Conservation (phyloP, 2,797 vertebrate genomes). For the Fistularia commersonii region DNA sequence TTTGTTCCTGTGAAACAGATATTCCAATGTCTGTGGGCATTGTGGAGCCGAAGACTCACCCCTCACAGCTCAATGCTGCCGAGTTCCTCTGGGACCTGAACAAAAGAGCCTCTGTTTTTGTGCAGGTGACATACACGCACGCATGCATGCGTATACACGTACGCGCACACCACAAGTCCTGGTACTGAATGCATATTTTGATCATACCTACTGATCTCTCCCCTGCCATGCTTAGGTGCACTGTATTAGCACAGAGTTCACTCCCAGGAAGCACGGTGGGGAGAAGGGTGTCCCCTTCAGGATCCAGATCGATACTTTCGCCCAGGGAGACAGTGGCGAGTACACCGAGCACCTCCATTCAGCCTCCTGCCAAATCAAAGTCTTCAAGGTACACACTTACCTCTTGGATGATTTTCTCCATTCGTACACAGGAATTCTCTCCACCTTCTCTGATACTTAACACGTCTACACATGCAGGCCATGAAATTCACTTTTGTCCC, state of each 20-base stretch:
- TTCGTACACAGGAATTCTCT: neutral
- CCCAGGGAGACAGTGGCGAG: conserved; percentile 84
- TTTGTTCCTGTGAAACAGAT: conserved; percentile 70
- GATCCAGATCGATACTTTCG: conserved; percentile 92
- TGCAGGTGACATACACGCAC: conserved; percentile 79
- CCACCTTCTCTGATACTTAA: no score
- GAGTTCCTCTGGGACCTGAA: conserved; percentile 95
- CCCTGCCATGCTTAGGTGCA: conserved; percentile 79
- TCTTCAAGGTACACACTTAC: conserved; percentile 85
- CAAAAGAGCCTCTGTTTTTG: conserved; percentile 94
- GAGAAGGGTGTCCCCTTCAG: conserved; percentile 96
- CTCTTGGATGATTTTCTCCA: neutral
- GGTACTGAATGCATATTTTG: conserved; percentile 20
- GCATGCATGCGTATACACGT: no score
- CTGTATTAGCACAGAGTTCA: conserved; percentile 98
- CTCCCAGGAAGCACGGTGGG: conserved; percentile 92
- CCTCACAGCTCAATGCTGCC: conserved; percentile 92
- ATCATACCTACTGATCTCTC: neutral
- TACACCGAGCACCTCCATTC: conserved; percentile 97
- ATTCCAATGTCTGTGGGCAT: conserved; percentile 97
- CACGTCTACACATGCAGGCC: neutral
- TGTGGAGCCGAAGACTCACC: conserved; percentile 90
- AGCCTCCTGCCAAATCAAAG: conserved; percentile 98
- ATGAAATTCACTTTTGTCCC: neutral
- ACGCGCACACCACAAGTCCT: no score